A percentile compares a stretch with the other conserved stretches of the same genome.
These are phyloP conservation scores for Otus scops DNA, from an alignment of 2,797 vertebrate genomes.

Conservation along the genomic window DNA sequence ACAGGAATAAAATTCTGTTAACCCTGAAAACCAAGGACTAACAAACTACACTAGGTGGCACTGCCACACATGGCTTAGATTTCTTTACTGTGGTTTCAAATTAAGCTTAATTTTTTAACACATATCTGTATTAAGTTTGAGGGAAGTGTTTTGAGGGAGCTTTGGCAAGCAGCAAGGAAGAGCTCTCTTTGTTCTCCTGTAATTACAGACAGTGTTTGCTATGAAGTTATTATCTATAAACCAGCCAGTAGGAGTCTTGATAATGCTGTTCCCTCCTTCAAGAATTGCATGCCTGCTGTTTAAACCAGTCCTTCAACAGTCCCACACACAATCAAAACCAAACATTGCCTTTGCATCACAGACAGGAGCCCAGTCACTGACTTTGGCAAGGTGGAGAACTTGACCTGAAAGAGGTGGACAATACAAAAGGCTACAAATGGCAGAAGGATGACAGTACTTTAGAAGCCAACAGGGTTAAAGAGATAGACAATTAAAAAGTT, in stretches of 20 bases:
- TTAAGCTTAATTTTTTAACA: neutral
- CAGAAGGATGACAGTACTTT: neutral
- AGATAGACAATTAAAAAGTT: neutral
- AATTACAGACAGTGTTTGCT: neutral
- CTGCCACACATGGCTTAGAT: neutral
- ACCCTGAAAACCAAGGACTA: neutral
- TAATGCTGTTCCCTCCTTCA: neutral
- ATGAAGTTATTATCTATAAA: neutral
- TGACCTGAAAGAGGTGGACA: neutral
- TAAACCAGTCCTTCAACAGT: neutral
- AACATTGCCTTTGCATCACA: neutral
- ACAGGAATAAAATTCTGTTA: neutral
- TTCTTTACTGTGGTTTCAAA: neutral
- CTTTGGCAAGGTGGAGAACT: neutral
- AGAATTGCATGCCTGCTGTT: neutral
- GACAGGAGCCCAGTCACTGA: neutral
- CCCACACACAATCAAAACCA: neutral
- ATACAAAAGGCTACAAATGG: neutral
- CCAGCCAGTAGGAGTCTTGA: neutral
- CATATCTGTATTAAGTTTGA: neutral
- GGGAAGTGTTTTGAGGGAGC: neutral
- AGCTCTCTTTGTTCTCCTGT: neutral
- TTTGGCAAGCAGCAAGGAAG: neutral
- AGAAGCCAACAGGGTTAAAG: neutral
- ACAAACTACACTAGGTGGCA: conserved; percentile 49